phyloP scores from a whole-genome alignment of 2,888 invertebrate genomes.

The Macrosiphum euphorbiae region DNA sequence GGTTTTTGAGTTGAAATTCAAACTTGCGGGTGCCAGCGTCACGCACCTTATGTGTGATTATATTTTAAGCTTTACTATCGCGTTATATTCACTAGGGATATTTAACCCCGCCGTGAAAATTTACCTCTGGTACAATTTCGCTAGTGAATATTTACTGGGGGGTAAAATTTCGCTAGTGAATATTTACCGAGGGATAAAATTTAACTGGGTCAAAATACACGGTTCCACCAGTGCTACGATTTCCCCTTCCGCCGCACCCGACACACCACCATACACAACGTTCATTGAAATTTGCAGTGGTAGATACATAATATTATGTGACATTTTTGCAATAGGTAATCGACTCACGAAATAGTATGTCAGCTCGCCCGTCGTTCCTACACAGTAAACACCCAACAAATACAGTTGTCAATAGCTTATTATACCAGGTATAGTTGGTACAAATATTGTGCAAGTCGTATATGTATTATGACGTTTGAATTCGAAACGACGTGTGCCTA shows the following conservation, averaged over 20 bases:
- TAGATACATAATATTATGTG: not conserved
- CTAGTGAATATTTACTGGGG: no score
- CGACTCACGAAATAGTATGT: not conserved
- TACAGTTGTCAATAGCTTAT: not conserved
- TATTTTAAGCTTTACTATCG: no score
- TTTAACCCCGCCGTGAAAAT: no score
- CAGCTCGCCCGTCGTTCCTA: not conserved
- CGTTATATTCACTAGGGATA: no score
- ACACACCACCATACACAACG: not conserved
- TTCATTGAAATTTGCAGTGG: not conserved
- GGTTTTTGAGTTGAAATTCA: no score
- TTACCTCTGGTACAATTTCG: no score
- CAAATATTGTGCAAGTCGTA: conserved; percentile 5
- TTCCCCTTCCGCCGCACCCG: not conserved
- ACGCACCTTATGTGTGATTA: no score
- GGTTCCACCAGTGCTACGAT: no score
- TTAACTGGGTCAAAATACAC: no score
- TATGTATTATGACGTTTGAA: conserved; percentile 15
- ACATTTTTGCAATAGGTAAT: conserved; percentile 14
- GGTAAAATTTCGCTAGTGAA: no score
- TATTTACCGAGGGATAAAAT: no score
- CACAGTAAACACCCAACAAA: not conserved
- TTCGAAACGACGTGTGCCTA: conserved; percentile 19
- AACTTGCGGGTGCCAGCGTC: no score
- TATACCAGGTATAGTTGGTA: not conserved